Evolutionary conservation across 1,140 invertebrate genomes (phyloP), one percentile per base, ranked within the genome.

Genomic region (Drosophila trapezifrons): DNA sequence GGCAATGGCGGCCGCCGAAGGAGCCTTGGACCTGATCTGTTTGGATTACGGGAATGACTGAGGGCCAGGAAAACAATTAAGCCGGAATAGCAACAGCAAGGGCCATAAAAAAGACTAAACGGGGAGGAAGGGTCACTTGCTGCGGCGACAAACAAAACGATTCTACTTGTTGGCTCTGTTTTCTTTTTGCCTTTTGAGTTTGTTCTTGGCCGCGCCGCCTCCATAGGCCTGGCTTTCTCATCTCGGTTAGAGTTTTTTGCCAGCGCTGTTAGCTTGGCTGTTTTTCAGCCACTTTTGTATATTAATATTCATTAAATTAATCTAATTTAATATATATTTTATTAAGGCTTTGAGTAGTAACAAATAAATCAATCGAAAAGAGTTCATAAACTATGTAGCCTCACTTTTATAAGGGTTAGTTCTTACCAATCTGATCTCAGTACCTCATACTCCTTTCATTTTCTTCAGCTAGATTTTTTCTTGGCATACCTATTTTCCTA

Each of bases 21-120:
- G 64, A 52, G 63, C 76, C 59, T 42, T 72, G 45, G 55, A 54
- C 42, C 57, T 73, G 80, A 75, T 82, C 80, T 70, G 76, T 77
- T 80, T 80, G 59, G 72, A 64, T 71, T 59, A 74, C 60, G 52
- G 47, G 45, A 75, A 80, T 49, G 67, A 80, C 56, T 45, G 59
- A 58, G 55, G 45, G 25, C 52, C 52, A 18, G 64, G 52, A 67
- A 77, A 46, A 64, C 37, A 46, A 67, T 62, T 54, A 84, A 80
- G 60, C 38, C 47, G 29, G 32, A 66, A 57, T 70, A 83, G 64
- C 66, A 76, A 56, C 76, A 60, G 70, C 62, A 66, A 59, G 65
- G 56, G 70, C 75, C 74, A 69, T 76, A 75, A 75, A 75, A 67
- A 65, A 70, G 8, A 20, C 71, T 38, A 74, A 74, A 55, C 69